phyloP scores from a whole-genome alignment of 1,140 invertebrate species.

The Calosoma granatense region DNA sequence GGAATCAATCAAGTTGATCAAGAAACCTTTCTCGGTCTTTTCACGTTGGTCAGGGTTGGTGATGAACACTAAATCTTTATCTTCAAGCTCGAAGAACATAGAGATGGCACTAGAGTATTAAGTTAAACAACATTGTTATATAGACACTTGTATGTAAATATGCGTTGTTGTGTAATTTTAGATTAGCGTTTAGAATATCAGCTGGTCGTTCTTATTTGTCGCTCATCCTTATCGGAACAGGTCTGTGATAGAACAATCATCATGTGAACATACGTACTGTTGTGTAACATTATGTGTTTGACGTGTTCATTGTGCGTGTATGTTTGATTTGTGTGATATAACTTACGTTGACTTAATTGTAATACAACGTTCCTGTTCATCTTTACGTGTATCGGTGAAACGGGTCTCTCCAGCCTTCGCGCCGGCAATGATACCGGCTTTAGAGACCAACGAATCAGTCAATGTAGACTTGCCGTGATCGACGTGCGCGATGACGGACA shows the following conservation, averaged over 20 bases:
- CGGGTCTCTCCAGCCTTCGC: conserved; percentile 97
- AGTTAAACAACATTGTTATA: too few relatives aligned
- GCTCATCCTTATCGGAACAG: conserved; percentile 35
- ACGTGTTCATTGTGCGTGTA: neutral
- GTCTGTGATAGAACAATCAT: conserved; percentile 36
- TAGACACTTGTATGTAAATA: too few relatives aligned
- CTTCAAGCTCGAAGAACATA: conserved; percentile 93
- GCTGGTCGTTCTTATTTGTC: conserved; percentile 41
- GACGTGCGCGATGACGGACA: conserved; percentile 99
- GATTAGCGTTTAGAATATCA: conserved; percentile 25
- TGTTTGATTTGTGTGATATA: conserved; percentile 1
- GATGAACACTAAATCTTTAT: conserved; percentile 88
- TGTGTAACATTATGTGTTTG: neutral
- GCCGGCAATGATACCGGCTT: conserved; percentile 98
- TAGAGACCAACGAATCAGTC: conserved; percentile 98
- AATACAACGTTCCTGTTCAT: conserved; percentile 99
- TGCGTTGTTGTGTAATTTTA: neutral
- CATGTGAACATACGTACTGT: conserved; percentile 26
- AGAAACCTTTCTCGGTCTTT: conserved; percentile 87
- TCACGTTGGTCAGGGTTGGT: conserved; percentile 80
- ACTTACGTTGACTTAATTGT: conserved; percentile 99
- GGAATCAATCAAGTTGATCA: conserved; percentile 99
- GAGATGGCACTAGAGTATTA: conserved; percentile 84
- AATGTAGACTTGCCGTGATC: conserved; percentile 99
- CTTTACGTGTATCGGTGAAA: conserved; percentile 98